Evolutionary conservation across 1,140 invertebrate species (phyloP), one percentile per base, ranked within the genome.

Genomic region (Lineus longissimus): DNA sequence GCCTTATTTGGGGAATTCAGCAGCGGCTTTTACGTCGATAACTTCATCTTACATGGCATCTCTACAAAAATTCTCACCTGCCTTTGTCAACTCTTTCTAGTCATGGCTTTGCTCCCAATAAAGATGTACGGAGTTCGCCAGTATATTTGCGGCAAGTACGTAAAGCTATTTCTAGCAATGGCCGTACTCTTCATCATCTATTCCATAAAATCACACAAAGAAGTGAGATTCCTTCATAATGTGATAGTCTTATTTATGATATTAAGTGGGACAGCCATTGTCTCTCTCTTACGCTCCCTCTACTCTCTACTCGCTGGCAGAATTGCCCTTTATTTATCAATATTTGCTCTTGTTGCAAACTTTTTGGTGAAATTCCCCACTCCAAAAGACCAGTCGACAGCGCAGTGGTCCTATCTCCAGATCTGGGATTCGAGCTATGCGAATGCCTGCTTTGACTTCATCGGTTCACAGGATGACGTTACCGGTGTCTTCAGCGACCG

Each of bases 401-500:
- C 59, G 40, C 68, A 76, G 43, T 78, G 75, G 74, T 61, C 63
- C 1, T 77, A 73, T 55, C 56, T 41, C 9, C 54, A 56, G 55
- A 63, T 60, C 13, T 23, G 27, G n/a, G 68, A 73, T 36, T 73
- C 74, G 0, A 60, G 68, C n/a, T 55, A 73, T 25, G 64, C 74
- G 11, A 79, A 79, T 47, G 45, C 45, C 9, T 78, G 76, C 40
- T 47, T 80, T 9, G 40, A 75, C 57, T 78, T 67, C 64, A 56
- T 80, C 11, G 41, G 71, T 41, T 45, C 61, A 47, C 71, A 71
- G 55, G 25, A 55, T 11, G 66, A 66, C 63, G 76, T 78, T 22
- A 75, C 65, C 15, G 78, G 78, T 11, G 70, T 79, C 0, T 75
- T 78, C 58, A 13, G 74, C 1, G 77, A 79, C 58, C 31, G 63